Base-by-base conservation (phyloP, 1,140 invertebrate genomes). In the Akabosia matsudoensis region DNA sequence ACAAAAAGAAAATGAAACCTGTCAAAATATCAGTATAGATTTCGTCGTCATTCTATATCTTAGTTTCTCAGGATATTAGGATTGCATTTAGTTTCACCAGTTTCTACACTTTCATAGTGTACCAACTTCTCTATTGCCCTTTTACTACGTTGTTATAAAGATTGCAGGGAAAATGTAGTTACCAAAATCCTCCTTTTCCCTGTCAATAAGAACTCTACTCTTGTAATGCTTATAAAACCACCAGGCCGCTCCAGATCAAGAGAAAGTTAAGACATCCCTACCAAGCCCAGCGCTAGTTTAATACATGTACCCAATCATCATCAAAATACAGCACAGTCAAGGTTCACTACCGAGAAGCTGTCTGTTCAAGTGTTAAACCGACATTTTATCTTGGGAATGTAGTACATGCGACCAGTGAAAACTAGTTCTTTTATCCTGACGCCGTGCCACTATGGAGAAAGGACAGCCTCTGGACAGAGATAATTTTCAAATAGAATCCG, bases 321-420 rank as follows among this genome's bases (percentile, higher is more conserved):
- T 75, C 74, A 75, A 52, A 16, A 74, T 31, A 74, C 61, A 30
- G 33, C 74, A 70, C 34, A 45, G 30, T 67, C 67, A 33, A n/a
- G n/a, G n/a, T n/a, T 18, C 30, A 75, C 54, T n/a, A 45, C 45
- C 73, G 33, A 54, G 30, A 45, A 33, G 54, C 74, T 75, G 52
- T 64, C 61, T n/a, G 24, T 26, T 14, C 10, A 14, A 30, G 34
- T 13, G n/a, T 22, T 3, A 56, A 56, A 56, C 22, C 13, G 54
- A 56, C 54, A 56, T 3, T 56, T 56, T 13, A 56, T 56, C 54
- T 56, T 56, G 54, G 14, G 54, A 56, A 56, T n/a, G 54, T 13
- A 10, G 54, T 4, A 56, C 14, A 16, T n/a, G n/a, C n/a, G n/a
- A n/a, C n/a, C n/a, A n/a, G n/a, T n/a, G 22, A 56, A 56, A 7